phyloP scores from a whole-genome alignment of 2,797 vertebrate species.

The Buphagus erythrorhynchus region DNA sequence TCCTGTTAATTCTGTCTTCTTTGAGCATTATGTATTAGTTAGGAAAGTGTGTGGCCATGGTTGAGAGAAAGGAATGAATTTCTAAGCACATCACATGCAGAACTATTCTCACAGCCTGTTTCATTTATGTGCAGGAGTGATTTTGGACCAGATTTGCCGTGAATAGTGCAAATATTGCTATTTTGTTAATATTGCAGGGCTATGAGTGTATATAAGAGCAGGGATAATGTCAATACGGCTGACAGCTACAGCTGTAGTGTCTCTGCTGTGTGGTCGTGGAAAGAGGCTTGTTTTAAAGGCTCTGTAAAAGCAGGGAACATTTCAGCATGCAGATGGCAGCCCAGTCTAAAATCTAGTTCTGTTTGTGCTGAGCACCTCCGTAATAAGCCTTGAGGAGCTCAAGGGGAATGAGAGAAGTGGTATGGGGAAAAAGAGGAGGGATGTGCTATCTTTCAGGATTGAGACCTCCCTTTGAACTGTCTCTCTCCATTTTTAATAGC shows the following conservation, averaged over 20 bases:
- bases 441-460: neutral
- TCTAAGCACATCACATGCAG: neutral
- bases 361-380: neutral
- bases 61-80: slow-evolving; percentile 19
- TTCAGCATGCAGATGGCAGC: slow-evolving; percentile 53
- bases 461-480: slow-evolving; percentile 48
- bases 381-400: neutral
- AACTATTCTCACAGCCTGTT: neutral
- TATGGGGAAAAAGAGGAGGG: neutral
- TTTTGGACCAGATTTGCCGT: neutral
- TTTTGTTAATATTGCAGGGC: neutral
- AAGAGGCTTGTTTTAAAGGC: neutral
- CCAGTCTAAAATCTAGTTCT: slow-evolving; percentile 27
- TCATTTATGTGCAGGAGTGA: neutral
- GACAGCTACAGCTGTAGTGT: neutral
- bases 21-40: neutral
- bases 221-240: neutral
- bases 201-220: neutral
- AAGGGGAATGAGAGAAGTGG: neutral
- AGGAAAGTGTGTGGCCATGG: neutral
- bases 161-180: neutral
- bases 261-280: neutral
- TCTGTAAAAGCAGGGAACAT: neutral
- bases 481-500: slow-evolving; percentile 55
- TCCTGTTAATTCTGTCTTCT: neutral